Base-by-base conservation (phyloP, 2,888 invertebrate species). In the Platycheirus rosarum region DNA sequence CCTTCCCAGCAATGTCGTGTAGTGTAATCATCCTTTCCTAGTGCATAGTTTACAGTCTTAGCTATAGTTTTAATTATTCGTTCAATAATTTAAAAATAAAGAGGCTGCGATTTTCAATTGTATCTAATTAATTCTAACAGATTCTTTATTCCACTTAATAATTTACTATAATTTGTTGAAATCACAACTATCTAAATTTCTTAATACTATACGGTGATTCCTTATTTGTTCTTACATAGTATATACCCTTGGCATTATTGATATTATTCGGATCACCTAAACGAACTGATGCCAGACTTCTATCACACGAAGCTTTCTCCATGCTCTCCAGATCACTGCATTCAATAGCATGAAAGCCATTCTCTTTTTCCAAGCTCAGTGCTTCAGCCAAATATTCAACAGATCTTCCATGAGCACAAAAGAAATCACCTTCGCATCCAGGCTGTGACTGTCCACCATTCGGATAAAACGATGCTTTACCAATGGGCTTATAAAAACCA, bases 401-500 rank as follows among this genome's bases (percentile, higher is more conserved):
- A 0, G 91, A 86, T 74, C 91, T 85, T 18, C 84, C 70, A 84
- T 91, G 91, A 0, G 91, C 86, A 84, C 91, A 91, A 42, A 55
- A 74, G 23, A 40, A 40, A 14, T 57, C 37, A 57, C 29, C 48
- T 8, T 23, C 20, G 20, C 91, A 91, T 89, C 91, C 91, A 86
- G 90, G 87, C 89, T 92, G 92, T 89, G 90, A 90, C 89, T 91
- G 91, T 90, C 91, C 88, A 84, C 89, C 88, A 90, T 90, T 91
- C 88, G 91, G 91, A 90, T 91, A 91, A 89, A 92, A 91, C 88
- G 90, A 89, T 88, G 89, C 89, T 88, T 89, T 89, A 42, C 87
- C 87, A 29, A 88, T 85, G 9, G 87, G 87, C 53, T 85, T 51
- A 13, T 86, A 79, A 66, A 87, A 87, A 42, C 88, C 88, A 8